These are phyloP conservation scores for Anabas testudineus DNA, from an alignment of 2,797 vertebrate species.

Conservation along the genomic window DNA sequence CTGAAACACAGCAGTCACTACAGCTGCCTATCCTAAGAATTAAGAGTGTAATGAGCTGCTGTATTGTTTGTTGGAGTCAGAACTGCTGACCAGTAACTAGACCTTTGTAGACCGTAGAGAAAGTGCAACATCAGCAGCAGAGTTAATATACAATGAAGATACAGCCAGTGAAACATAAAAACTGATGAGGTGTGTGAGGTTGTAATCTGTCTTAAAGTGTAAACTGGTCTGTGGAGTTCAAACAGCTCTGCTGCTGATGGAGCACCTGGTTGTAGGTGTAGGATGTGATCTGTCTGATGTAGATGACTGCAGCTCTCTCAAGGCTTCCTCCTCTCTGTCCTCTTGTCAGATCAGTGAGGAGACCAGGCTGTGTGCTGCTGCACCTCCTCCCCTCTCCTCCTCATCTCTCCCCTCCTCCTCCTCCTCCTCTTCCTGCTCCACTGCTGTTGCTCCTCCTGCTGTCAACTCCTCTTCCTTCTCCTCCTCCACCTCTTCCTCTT, in stretches of 20 bases:
- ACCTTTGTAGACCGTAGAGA: not conserved
- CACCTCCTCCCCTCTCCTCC: slow-evolving; percentile 85
- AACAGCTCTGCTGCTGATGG: slow-evolving; percentile 34
- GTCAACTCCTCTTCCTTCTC: slow-evolving; percentile 82
- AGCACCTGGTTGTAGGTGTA: slow-evolving; percentile 30
- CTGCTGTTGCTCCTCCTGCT: slow-evolving; percentile 85
- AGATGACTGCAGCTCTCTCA: slow-evolving; percentile 58
- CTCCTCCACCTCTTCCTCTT: slow-evolving; percentile 80
- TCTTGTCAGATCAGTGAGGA: slow-evolving; percentile 94
- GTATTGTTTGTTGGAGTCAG: slow-evolving; percentile 2
- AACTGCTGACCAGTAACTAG: not conserved
- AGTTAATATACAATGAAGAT: not conserved
- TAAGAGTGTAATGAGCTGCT: not conserved
- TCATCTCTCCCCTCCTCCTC: slow-evolving; percentile 79
- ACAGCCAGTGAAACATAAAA: not conserved
- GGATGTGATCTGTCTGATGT: slow-evolving; percentile 36
- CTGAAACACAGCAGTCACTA: not conserved
- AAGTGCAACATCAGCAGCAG: slow-evolving; percentile 46
- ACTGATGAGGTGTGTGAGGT: not conserved
- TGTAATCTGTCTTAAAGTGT: not conserved
- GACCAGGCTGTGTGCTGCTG: slow-evolving; percentile 85
- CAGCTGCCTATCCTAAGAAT: not conserved
- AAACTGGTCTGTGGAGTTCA: not conserved
- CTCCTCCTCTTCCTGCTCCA: slow-evolving; percentile 81
- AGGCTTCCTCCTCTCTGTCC: slow-evolving; percentile 72